Evolutionary conservation across 2,888 invertebrate genomes (phyloP).

Genomic region (Keiferia lycopersicella): DNA sequence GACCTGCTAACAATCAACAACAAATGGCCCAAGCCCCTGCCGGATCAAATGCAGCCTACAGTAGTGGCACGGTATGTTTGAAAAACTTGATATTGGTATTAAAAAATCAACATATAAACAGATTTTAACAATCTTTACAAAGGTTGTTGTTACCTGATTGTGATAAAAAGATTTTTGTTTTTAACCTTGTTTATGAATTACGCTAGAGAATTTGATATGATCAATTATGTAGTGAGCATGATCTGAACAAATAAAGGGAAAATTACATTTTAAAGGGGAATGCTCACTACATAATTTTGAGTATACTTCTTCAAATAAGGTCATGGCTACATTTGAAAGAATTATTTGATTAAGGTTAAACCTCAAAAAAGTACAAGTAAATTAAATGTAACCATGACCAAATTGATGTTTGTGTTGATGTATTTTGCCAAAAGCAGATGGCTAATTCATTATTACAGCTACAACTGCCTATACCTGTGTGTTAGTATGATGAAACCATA

Average conservation of each 20-base stretch:
- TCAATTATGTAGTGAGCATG: too few relatives aligned
- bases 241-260: too few relatives aligned
- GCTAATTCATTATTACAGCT: slow-evolving; percentile 8
- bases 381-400: slow-evolving; percentile 2
- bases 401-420: not conserved
- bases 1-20: slow-evolving; percentile 41
- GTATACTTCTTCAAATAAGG: too few relatives aligned
- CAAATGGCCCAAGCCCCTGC: slow-evolving; percentile 4
- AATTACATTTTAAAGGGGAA: too few relatives aligned
- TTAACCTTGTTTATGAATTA: too few relatives aligned
- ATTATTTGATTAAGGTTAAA: not conserved
- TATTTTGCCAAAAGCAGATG: slow-evolving; percentile 14
- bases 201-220: too few relatives aligned
- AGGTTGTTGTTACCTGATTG: too few relatives aligned
- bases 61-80: slow-evolving; percentile 61
- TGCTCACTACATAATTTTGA: too few relatives aligned
- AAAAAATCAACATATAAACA: too few relatives aligned
- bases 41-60: slow-evolving; percentile 55
- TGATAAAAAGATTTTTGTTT: too few relatives aligned
- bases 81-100: not conserved
- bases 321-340: not conserved
- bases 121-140: too few relatives aligned
- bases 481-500: slow-evolving; percentile 4
- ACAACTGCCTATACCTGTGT: slow-evolving; percentile 5
- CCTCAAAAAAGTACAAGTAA: too few relatives aligned